Evolutionary conservation across 2,888 invertebrate species (phyloP).

Genomic region (Phyllotreta striolata): DNA sequence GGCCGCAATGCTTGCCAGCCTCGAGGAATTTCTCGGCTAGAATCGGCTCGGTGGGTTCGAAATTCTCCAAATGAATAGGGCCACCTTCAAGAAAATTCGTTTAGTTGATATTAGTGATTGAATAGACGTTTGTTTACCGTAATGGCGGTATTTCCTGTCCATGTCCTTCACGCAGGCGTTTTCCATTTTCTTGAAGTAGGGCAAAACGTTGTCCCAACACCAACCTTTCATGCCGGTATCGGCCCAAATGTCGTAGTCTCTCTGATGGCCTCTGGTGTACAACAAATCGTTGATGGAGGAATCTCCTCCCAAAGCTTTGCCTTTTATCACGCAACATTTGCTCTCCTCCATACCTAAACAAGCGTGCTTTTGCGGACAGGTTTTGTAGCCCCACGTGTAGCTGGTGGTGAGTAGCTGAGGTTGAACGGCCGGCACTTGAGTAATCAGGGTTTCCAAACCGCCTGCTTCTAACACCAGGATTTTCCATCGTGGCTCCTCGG

Average conservation of each 20-base stretch:
- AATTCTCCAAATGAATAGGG: constrained; percentile 65
- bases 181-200: constrained; percentile 82
- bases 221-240: constrained; percentile 75
- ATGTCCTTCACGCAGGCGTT: constrained; percentile 67
- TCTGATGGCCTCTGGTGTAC: constrained; percentile 74
- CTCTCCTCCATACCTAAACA: constrained; percentile 59
- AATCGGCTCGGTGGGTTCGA: constrained; percentile 38
- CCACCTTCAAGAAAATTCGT: constrained; percentile 62
- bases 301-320: constrained; percentile 84
- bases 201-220: constrained; percentile 75
- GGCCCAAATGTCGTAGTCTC: constrained; percentile 82
- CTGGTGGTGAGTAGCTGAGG: constrained; percentile 65
- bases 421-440: constrained; percentile 65
- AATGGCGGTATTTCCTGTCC: constrained; percentile 65
- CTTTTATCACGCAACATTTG: constrained; percentile 57
- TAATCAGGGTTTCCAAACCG: constrained; percentile 64
- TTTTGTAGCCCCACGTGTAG: constrained; percentile 70
- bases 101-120: too few relatives aligned
- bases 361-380: constrained; percentile 64
- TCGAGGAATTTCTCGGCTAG: constrained; percentile 63
- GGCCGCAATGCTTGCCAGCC: constrained; percentile 68
- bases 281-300: constrained; percentile 85
- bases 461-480: constrained; percentile 51
- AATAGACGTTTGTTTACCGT: too few relatives aligned
- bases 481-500: constrained; percentile 42